Conservation (phyloP, 2,113 vertebrate genomes). For the Oxygymnocypris stewartii region DNA sequence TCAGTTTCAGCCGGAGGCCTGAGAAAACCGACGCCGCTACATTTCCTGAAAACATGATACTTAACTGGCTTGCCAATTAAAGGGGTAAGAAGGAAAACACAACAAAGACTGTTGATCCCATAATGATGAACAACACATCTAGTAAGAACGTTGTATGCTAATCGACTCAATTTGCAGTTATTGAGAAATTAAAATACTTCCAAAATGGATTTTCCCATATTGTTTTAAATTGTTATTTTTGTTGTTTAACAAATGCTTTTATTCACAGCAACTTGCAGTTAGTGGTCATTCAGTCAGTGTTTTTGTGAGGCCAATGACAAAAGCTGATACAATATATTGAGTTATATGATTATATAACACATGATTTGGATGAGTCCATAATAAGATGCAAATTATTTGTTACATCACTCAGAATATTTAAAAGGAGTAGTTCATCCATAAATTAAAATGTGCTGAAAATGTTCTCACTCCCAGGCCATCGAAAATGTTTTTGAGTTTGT, state of each 20-base stretch:
- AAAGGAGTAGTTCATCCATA: too few relatives aligned
- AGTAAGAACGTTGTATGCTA: background rate
- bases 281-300: background rate
- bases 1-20: constrained; percentile 5
- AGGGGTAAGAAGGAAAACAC: background rate
- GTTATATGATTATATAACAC: background rate
- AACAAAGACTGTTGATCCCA: background rate
- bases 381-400: too few relatives aligned
- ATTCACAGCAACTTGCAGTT: background rate
- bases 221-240: background rate
- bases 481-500: too few relatives aligned
- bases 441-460: too few relatives aligned
- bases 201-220: background rate
- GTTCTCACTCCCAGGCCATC: too few relatives aligned
- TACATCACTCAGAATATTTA: too few relatives aligned
- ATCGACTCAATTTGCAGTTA: background rate
- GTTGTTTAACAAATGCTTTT: background rate
- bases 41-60: constrained; percentile 31
- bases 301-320: background rate
- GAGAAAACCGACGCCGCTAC: background rate
- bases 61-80: background rate
- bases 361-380: background rate
- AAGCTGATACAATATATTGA: background rate
- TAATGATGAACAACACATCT: background rate
- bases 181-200: background rate